Base-by-base conservation (phyloP, 2,113 vertebrate species). In the Podocnemis expansa region DNA sequence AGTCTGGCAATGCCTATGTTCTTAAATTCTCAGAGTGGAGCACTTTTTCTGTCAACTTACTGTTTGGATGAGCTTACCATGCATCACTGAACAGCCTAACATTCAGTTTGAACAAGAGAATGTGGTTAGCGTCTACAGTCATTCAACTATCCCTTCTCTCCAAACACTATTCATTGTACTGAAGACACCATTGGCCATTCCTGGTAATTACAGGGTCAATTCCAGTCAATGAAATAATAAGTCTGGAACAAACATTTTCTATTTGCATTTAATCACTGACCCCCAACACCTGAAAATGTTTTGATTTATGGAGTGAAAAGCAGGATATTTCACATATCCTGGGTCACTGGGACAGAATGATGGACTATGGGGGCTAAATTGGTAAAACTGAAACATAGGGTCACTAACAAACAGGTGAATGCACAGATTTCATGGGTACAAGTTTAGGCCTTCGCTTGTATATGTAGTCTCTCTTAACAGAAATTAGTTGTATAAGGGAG, bases 361-460 rank as follows among this genome's bases (percentile, higher is more conserved):
- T 38, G 90, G n/a, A n/a, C n/a, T n/a, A n/a, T n/a, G n/a, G n/a
- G 79, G 22, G 24, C 6, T 41, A 38, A 93, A 27, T 2, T 16
- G 82, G 70, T 63, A 88, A 76, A 91, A 45, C 41, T 80, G 58
- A 94, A 93, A 51, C 58, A 75, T 6, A 84, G 13, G 84, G 58
- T 73, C 3, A 58, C 54, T 1, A 56, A 88, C 76, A 84, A 94
- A 95, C 80, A 82, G 34, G 5, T 55, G 88, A 91, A 27, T 80
- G 47, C 58, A 87, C 55, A 22, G 82, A 87, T 85, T 84, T 92
- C 83, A 27, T 76, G 93, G 93, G 89, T 82, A 89, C 34, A 38
- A 78, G 55, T 85, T 91, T 94, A 95, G 85, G 92, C 83, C 75
- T 82, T 94, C 60, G n/a, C 85, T 96, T 95, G 60, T 58, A 91